A percentile compares a stretch with the other conserved stretches of the same genome.
Evolutionary conservation across 2,888 invertebrate species (phyloP).

Genomic region (Leucozona laternaria): DNA sequence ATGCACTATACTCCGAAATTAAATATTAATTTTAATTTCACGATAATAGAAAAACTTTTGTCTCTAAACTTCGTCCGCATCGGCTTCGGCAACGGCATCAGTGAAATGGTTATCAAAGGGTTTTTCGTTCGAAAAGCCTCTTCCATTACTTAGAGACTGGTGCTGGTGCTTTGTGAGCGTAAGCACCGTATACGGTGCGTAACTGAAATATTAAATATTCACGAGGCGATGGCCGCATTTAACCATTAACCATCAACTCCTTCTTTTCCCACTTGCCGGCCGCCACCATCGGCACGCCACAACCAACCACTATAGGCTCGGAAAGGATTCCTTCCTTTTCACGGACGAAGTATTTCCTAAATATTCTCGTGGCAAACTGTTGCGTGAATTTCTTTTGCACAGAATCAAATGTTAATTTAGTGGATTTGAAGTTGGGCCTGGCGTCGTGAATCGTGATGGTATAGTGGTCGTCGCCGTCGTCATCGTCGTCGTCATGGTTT

Average conservation of each 20-base stretch:
- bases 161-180: neutral
- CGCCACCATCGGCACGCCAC: neutral
- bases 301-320: neutral
- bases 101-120: constrained; percentile 56
- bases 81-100: too few species aligned
- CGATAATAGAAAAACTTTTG: constrained; percentile 74
- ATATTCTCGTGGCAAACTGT: constrained; percentile 73
- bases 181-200: constrained; percentile 57
- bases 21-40: constrained; percentile 74
- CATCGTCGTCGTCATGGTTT: constrained; percentile 61
- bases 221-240: constrained; percentile 68
- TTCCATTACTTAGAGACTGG: neutral
- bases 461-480: constrained; percentile 24
- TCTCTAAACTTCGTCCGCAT: constrained; percentile 23
- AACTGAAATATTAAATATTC: constrained; percentile 74
- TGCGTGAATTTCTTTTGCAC: constrained; percentile 69
- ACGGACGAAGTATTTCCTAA: constrained; percentile 61
- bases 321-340: constrained; percentile 67
- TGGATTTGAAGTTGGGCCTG: constrained; percentile 65
- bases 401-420: constrained; percentile 74
- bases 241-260: constrained; percentile 68
- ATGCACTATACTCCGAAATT: constrained; percentile 54
- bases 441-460: constrained; percentile 5
- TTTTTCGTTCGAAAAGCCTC: constrained; percentile 6
- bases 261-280: constrained; percentile 33